Percentiles rank a stretch among this genome's conserved stretches.
Conservation (phyloP, 1,140 invertebrate species). For the Anoplophora glabripennis region DNA sequence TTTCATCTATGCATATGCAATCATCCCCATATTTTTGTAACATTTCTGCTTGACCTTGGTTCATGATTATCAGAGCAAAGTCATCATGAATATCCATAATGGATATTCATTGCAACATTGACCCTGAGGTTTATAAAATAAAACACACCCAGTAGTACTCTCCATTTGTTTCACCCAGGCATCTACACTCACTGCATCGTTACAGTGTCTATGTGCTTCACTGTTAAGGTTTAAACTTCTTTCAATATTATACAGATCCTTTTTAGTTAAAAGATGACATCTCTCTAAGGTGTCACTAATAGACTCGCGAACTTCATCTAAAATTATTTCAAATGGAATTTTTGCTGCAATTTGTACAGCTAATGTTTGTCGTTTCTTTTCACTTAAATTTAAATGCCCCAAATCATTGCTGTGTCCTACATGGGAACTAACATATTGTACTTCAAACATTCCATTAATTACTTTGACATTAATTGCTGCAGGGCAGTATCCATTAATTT, state of each 20-base stretch:
- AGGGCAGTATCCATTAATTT: slow-evolving; percentile 19
- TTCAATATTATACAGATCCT: slow-evolving; percentile 14
- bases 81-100: slow-evolving; percentile 3
- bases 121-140: slow-evolving; percentile 12
- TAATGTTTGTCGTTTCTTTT: neutral
- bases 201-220: neutral
- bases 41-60: slow-evolving; percentile 4
- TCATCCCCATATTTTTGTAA: slow-evolving; percentile 14
- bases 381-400: slow-evolving; percentile 9
- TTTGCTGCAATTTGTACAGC: slow-evolving; percentile 5
- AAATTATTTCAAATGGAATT: slow-evolving; percentile 9
- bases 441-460: neutral
- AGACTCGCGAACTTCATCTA: slow-evolving; percentile 9
- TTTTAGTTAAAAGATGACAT: slow-evolving; percentile 10
- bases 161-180: slow-evolving; percentile 8
- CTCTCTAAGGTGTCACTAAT: neutral
- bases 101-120: slow-evolving; percentile 3
- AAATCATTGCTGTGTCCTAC: slow-evolving; percentile 17
- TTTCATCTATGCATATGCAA: slow-evolving; percentile 20
- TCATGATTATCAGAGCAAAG: slow-evolving; percentile 10
- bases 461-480: slow-evolving; percentile 1
- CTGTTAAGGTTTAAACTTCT: slow-evolving; percentile 2
- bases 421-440: slow-evolving; percentile 5
- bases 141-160: neutral
- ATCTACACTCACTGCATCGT: slow-evolving; percentile 13